A percentile compares a stretch with the other conserved stretches of the same genome.
phyloP scores from a whole-genome alignment of 2,888 invertebrate genomes.

The Thera obeliscata region DNA sequence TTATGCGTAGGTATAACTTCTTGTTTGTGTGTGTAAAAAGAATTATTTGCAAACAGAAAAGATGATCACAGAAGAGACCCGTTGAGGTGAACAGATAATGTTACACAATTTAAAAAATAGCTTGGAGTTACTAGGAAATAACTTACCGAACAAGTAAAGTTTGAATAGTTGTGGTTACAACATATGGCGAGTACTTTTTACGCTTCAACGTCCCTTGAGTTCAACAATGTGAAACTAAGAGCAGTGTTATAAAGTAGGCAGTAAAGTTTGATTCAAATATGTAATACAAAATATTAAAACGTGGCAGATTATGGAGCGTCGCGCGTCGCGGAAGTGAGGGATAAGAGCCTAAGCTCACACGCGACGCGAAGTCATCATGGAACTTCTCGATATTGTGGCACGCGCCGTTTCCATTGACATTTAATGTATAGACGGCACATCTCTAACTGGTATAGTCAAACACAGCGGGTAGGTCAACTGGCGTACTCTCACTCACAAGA shows the following conservation, averaged over 20 bases:
- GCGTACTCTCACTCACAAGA: too few species aligned
- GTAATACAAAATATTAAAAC: constrained; percentile 10
- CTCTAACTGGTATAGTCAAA: too few species aligned
- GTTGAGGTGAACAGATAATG: too few species aligned
- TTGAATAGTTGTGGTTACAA: not conserved
- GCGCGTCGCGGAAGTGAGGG: constrained; percentile 61
- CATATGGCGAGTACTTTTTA: not conserved
- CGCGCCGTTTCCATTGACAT: too few species aligned
- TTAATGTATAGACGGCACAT: too few species aligned
- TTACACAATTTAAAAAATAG: not conserved
- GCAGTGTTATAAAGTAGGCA: not conserved
- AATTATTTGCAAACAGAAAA: too few species aligned
- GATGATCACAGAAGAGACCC: too few species aligned
- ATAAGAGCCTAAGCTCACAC: constrained; percentile 31
- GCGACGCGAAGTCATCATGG: not conserved
- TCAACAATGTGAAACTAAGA: not conserved
- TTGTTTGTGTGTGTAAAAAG: too few species aligned
- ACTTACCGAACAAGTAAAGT: not conserved
- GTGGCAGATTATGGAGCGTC: constrained; percentile 41
- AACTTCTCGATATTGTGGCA: not conserved
- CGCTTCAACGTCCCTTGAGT: not conserved
- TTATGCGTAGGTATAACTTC: too few species aligned
- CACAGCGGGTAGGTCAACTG: too few species aligned
- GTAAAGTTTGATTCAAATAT: constrained; percentile 1
- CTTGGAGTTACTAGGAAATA: not conserved